Evolutionary conservation across 1,140 invertebrate genomes (phyloP).

Genomic region (Panagrolaimus sp.): DNA sequence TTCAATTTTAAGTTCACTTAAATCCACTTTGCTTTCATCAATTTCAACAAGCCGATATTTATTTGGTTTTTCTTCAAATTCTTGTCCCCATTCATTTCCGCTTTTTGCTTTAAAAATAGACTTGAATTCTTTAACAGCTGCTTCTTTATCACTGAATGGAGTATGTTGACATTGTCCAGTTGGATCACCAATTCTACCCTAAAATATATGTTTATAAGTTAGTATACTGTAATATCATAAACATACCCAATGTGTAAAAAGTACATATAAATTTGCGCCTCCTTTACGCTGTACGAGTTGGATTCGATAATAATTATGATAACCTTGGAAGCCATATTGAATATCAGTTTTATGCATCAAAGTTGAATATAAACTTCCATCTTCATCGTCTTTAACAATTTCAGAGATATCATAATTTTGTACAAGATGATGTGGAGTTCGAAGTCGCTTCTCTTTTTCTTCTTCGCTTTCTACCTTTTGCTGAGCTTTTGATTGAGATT

Average conservation of each 20-base stretch:
- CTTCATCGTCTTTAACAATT: not conserved
- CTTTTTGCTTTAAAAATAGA: not conserved
- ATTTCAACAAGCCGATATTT: constrained; percentile 13
- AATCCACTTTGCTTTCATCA: not conserved
- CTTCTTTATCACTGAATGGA: constrained; percentile 4
- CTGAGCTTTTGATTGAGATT: not conserved
- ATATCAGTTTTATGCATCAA: constrained; percentile 14
- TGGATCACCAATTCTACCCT: constrained; percentile 9
- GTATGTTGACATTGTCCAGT: constrained; percentile 12
- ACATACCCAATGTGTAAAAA: constrained; percentile 17
- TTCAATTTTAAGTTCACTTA: constrained; percentile 5
- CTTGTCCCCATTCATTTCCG: constrained; percentile 3
- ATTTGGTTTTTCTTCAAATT: constrained; percentile 6
- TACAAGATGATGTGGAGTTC: not conserved
- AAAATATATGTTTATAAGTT: no score
- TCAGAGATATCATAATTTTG: constrained; percentile 4
- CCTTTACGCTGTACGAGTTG: constrained; percentile 9
- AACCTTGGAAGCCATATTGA: not conserved
- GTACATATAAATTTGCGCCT: constrained; percentile 2
- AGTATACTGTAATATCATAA: no score
- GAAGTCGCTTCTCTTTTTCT: not conserved
- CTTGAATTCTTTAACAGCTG: constrained; percentile 11
- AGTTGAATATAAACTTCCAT: not conserved
- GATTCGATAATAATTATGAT: constrained; percentile 13
- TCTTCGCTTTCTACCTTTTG: not conserved